Percentiles rank a stretch among this genome's conserved stretches.
These are phyloP conservation scores for Calliscelio sp. DNA, from an alignment of 2,888 invertebrate genomes.

Conservation along the genomic window DNA sequence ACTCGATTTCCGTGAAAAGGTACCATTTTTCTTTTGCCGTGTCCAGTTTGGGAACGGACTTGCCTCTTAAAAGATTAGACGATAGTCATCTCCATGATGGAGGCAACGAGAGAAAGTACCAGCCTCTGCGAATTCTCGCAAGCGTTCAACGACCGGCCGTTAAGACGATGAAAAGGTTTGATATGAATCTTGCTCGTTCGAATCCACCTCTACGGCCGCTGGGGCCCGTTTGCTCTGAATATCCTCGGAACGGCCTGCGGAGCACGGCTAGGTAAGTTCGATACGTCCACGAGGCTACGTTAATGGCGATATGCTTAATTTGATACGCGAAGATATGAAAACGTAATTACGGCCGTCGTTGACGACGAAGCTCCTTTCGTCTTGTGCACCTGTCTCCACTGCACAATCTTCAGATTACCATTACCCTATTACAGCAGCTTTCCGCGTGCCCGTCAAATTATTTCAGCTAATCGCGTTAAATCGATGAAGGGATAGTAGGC, in stretches of 20 bases:
- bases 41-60: slow-evolving; percentile 69
- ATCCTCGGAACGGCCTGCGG: slow-evolving; percentile 50
- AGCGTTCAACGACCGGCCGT: slow-evolving; percentile 64
- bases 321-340: slow-evolving; percentile 69
- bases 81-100: no score
- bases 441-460: slow-evolving; percentile 21
- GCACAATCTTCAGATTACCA: slow-evolving; percentile 40
- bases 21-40: slow-evolving; percentile 75
- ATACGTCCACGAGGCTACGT: slow-evolving; percentile 55
- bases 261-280: slow-evolving; percentile 40
- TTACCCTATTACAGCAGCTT: slow-evolving; percentile 27
- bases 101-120: slow-evolving; percentile 41
- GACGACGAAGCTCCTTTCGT: slow-evolving; percentile 45
- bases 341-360: slow-evolving; percentile 61
- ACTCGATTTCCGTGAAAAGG: slow-evolving; percentile 36
- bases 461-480: slow-evolving; percentile 18
- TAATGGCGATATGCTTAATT: slow-evolving; percentile 67
- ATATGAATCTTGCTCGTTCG: slow-evolving; percentile 67
- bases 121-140: slow-evolving; percentile 40
- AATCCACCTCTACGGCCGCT: slow-evolving; percentile 31
- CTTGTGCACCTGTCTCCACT: slow-evolving; percentile 42
- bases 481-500: no score
- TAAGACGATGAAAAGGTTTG: slow-evolving; percentile 73
- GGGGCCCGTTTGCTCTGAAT: no score
- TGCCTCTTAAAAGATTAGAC: no score